Percentiles rank a stretch among this genome's conserved stretches.
These are phyloP conservation scores for Sialis fuliginosa DNA, from an alignment of 2,888 invertebrate species.

Conservation along the genomic window DNA sequence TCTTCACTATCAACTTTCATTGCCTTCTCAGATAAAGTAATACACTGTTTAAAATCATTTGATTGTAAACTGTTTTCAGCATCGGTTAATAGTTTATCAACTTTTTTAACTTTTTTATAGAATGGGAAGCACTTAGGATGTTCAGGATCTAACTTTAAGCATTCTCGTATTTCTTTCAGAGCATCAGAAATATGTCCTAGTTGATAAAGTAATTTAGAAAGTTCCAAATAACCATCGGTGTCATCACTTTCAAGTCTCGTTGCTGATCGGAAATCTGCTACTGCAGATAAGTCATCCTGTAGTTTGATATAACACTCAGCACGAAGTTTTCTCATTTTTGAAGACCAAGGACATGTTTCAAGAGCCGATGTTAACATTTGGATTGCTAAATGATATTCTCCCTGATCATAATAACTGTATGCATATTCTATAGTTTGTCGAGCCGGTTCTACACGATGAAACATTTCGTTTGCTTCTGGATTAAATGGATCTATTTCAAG, in stretches of 20 bases:
- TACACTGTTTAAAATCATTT: conserved; percentile 49
- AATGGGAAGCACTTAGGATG: conserved; percentile 91
- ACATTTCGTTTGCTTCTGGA: conserved; percentile 53
- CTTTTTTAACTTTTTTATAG: conserved; percentile 90
- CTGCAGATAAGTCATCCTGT: conserved; percentile 70
- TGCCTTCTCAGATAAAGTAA: conserved; percentile 45
- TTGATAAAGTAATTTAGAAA: conserved; percentile 73
- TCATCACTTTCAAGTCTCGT: conserved; percentile 86
- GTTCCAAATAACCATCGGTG: conserved; percentile 65
- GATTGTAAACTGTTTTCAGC: conserved; percentile 42
- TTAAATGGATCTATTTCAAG: conserved; percentile 56
- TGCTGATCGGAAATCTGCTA: conserved; percentile 76
- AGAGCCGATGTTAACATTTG: conserved; percentile 44
- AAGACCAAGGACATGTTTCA: conserved; percentile 81
- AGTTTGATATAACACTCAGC: conserved; percentile 66
- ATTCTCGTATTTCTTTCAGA: conserved; percentile 87
- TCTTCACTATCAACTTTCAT: conserved; percentile 53
- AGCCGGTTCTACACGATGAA: conserved; percentile 44
- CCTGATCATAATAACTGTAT: conserved; percentile 39
- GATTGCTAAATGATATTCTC: conserved; percentile 40
- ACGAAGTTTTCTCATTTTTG: conserved; percentile 62
- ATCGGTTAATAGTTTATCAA: conserved; percentile 59
- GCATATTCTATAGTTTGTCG: conserved; percentile 43
- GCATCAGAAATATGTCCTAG: conserved; percentile 85
- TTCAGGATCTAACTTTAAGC: conserved; percentile 91